Base-by-base conservation (phyloP, 2,888 invertebrate species). In the Melanchra persicariae region DNA sequence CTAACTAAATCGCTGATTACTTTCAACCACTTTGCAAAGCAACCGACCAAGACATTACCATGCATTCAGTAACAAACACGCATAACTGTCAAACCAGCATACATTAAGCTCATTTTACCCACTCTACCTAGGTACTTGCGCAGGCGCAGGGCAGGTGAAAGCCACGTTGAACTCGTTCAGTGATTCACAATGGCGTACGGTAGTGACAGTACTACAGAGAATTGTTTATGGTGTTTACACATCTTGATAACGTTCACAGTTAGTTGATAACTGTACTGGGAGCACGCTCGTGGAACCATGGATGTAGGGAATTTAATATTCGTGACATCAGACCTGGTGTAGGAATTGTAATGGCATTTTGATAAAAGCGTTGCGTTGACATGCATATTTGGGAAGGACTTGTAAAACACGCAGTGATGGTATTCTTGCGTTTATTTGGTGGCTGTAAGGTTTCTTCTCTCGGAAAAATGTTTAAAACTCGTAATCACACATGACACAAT, bases 201-300 rank as follows among this genome's bases (percentile, higher is more conserved):
- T 67, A 47, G 34, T 49, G 45, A 64, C 64, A 54, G 58, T 26
- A 51, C 51, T 26, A 51, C 51, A 24, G 24, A 37, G 37, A 64
- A 54, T 43, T 65, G 58, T 77, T 60, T 67, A 60, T 75, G 58
- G 49, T 80, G 45, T 22, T 51, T 62, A 55, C 75, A 68, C 67
- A 60, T 70, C 60, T 51, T 61, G 57, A 74, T 70, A 51, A 24
- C 22, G 2, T 57, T 45, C 55, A 70, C 74, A 57, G 77, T 74
- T 77, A 61, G 43, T 8, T 30, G 43, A 9, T 55, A 76, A 69
- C 55, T 45, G 70, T 55, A 45, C 24, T 43, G 26, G 37, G 8
- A 37, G 19, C 40, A 24, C 26, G 19, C 10, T 19, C 2, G 26
- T 12, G 26, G 34, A 58, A 45, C 43, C n/a, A 10, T 22, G 66